These are phyloP conservation scores for Hemiprocne comata DNA, from an alignment of 2,113 vertebrate genomes.

Conservation along the genomic window DNA sequence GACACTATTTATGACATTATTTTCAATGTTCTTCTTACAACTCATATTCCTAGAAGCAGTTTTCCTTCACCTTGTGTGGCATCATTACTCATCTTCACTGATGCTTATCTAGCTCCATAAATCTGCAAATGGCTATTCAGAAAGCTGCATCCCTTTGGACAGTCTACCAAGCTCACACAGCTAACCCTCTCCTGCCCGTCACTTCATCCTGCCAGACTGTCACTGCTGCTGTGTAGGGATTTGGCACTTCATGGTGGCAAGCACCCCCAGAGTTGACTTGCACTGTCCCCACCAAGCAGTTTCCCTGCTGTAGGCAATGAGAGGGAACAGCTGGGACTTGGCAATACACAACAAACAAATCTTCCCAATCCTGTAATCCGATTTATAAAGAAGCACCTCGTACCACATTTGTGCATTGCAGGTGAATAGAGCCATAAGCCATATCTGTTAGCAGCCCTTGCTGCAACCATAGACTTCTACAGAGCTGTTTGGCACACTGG, in stretches of 20 bases:
- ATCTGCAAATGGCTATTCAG: neutral
- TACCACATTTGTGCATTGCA: neutral
- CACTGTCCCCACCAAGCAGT: neutral
- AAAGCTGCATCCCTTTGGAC: neutral
- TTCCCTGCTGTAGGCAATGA: conserved; percentile 10
- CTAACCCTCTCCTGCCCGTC: neutral
- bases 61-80: conserved; percentile 47
- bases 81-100: neutral
- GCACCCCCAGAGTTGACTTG: neutral
- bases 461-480: conserved; percentile 15
- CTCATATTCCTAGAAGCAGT: conserved; percentile 23
- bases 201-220: neutral
- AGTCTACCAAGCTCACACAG: neutral
- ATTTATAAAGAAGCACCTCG: conserved; percentile 10
- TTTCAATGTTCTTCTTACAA: conserved; percentile 36
- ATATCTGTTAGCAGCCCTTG: conserved; percentile 66
- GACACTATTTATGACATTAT: conserved; percentile 31
- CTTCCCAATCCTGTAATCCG: conserved; percentile 32
- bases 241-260: neutral
- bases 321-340: conserved; percentile 39
- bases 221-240: neutral
- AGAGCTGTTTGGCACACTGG: conserved; percentile 53
- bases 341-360: conserved; percentile 37
- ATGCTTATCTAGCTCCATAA: conserved; percentile 24
- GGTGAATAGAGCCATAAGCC: conserved; percentile 62